A percentile compares a stretch with the other conserved stretches of the same genome.
These are phyloP conservation scores for Drosophila equinoxialis DNA, from an alignment of 1,140 invertebrate genomes.

Conservation along the genomic window DNA sequence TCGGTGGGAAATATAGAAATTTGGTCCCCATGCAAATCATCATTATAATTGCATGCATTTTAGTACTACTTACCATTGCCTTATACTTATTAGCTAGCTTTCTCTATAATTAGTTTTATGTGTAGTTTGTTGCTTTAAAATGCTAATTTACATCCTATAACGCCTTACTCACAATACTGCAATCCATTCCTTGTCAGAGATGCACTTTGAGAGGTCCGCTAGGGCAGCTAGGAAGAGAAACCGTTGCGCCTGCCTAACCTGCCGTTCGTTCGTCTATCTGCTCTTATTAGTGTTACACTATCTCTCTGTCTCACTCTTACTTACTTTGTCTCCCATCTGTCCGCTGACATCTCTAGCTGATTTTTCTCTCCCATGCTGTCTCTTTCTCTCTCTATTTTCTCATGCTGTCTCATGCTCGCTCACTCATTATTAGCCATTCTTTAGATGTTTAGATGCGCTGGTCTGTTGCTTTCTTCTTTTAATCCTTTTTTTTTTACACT, in stretches of 20 bases:
- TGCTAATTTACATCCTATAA: background rate
- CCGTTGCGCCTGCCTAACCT: background rate
- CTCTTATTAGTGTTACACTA: background rate
- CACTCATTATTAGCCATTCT: background rate
- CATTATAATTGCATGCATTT: too few relatives aligned
- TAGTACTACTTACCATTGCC: too few relatives aligned
- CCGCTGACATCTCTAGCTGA: background rate
- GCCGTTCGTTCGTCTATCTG: background rate
- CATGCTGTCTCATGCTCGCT: background rate
- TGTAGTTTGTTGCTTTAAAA: background rate
- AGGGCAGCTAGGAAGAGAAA: background rate
- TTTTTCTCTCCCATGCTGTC: background rate
- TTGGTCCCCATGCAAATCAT: too few relatives aligned
- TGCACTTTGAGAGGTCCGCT: background rate
- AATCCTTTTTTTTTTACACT: conserved; percentile 3
- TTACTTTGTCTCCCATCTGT: background rate
- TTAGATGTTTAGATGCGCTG: conserved; percentile 9
- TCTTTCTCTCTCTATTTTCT: background rate
- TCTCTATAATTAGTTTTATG: background rate
- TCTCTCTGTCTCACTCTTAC: background rate
- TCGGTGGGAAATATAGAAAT: background rate
- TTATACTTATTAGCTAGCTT: background rate
- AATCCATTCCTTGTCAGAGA: background rate
- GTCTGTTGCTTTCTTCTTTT: background rate
- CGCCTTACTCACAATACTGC: background rate